Percentiles rank a stretch among this genome's conserved stretches.
phyloP scores from a whole-genome alignment of 1,140 invertebrate genomes.

The Camponotus vicinus region DNA sequence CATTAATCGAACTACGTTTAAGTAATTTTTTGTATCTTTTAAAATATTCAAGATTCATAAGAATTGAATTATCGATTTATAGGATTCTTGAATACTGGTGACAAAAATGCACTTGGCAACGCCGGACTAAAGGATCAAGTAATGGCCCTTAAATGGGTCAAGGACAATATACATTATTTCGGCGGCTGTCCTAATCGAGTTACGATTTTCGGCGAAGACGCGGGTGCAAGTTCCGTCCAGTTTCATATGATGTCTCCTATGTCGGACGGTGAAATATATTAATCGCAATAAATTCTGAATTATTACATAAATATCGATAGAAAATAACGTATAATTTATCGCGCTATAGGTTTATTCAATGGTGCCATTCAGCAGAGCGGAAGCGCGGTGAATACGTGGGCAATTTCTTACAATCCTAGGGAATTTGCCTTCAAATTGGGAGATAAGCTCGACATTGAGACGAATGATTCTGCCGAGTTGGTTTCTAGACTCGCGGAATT shows the following conservation, averaged over 20 bases:
- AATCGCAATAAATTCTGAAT: background rate
- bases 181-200: constrained; percentile 91
- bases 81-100: constrained; percentile 85
- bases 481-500: constrained; percentile 88
- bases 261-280: constrained; percentile 85
- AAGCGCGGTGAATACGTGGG: constrained; percentile 91
- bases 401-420: constrained; percentile 87
- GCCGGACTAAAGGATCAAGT: constrained; percentile 88
- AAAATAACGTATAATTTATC: constrained; percentile 5
- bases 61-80: background rate
- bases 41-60: background rate
- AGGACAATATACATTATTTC: constrained; percentile 88
- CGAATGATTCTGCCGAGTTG: constrained; percentile 86
- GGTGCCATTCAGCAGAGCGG: constrained; percentile 92
- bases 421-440: constrained; percentile 89
- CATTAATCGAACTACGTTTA: background rate
- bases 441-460: constrained; percentile 86
- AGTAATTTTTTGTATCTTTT: background rate
- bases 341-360: constrained; percentile 89
- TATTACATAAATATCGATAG: background rate
- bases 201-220: constrained; percentile 92
- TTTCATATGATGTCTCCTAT: constrained; percentile 86
- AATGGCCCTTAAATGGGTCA: constrained; percentile 87
- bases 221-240: constrained; percentile 88
- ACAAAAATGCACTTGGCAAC: constrained; percentile 87